phyloP scores from a whole-genome alignment of 2,888 invertebrate genomes.

The Steinernema carpocapsae region DNA sequence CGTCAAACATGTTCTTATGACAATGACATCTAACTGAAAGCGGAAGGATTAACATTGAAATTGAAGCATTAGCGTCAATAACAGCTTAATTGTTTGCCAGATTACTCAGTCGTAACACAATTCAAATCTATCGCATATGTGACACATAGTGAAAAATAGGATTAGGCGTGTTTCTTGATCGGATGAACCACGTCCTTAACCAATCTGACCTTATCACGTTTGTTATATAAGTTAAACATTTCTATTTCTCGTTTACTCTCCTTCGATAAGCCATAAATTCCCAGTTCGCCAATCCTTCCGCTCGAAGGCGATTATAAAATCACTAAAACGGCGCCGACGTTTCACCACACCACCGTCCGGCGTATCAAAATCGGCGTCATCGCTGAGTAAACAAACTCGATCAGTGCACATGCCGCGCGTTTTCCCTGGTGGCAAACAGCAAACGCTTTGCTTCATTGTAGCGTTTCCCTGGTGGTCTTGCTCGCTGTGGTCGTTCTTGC shows the following conservation, averaged over 20 bases:
- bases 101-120: no score
- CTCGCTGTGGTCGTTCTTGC: no score
- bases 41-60: no score
- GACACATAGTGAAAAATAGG: no score
- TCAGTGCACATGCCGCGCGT: slow-evolving; percentile 19
- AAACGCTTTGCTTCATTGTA: neutral
- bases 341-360: neutral
- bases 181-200: neutral
- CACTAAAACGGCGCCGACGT: slow-evolving; percentile 19
- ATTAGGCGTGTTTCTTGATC: no score
- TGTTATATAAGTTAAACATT: neutral
- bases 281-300: neutral
- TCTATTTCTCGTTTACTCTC: neutral
- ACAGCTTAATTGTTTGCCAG: no score
- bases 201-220: neutral
- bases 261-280: neutral
- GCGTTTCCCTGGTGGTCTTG: neutral
- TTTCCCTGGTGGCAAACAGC: slow-evolving; percentile 14
- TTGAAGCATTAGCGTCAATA: no score
- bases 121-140: no score
- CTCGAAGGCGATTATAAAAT: slow-evolving; percentile 33
- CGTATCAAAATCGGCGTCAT: slow-evolving; percentile 1
- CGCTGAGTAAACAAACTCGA: slow-evolving; percentile 28
- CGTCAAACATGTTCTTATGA: neutral
- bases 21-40: no score